A percentile compares a stretch with the other conserved stretches of the same genome.
Evolutionary conservation across 2,113 vertebrate species (phyloP).

Genomic region (Acrocephalus kingi): DNA sequence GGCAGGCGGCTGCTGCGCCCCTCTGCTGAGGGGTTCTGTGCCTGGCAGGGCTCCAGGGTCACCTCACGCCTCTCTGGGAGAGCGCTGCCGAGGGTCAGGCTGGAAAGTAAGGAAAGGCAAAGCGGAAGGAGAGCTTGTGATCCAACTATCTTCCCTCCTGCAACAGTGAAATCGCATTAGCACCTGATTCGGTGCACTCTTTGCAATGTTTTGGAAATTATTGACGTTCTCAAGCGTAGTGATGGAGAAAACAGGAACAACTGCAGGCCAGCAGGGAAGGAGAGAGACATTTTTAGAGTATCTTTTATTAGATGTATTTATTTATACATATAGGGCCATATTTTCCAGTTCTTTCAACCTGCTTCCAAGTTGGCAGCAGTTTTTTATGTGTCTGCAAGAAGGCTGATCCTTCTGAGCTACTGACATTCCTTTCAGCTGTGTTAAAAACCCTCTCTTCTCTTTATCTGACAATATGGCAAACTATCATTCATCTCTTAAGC

Average conservation of each 20-base stretch:
- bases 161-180: background rate
- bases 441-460: background rate
- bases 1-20: conserved; percentile 8
- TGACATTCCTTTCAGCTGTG: background rate
- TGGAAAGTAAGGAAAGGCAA: background rate
- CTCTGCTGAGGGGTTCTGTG: background rate
- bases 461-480: background rate
- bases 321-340: background rate
- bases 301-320: background rate
- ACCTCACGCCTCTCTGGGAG: background rate
- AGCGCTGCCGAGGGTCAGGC: background rate
- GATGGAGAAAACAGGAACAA: background rate
- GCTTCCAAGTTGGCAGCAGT: background rate
- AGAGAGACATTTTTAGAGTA: background rate
- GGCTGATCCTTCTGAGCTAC: background rate
- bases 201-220: background rate
- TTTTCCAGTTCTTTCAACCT: background rate
- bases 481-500: background rate
- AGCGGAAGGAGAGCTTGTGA: background rate
- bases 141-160: background rate
- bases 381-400: background rate
- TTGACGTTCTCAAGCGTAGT: background rate
- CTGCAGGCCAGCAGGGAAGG: background rate
- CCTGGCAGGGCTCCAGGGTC: background rate
- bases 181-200: background rate